phyloP scores from a whole-genome alignment of 2,797 vertebrate species.

The Neosalanx taihuensis region DNA sequence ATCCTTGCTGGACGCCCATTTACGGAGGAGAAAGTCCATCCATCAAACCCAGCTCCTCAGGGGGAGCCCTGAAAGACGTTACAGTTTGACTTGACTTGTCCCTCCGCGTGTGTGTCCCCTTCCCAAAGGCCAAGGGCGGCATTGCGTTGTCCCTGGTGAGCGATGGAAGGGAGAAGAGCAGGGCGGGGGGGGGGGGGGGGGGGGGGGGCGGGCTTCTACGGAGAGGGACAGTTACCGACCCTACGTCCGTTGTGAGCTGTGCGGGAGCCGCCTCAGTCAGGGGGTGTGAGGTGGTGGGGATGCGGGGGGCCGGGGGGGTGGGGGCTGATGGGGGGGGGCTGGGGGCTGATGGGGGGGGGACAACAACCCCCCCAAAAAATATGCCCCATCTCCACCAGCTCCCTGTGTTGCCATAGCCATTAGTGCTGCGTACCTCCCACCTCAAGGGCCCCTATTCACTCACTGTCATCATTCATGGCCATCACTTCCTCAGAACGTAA shows the following conservation, averaged over 20 bases:
- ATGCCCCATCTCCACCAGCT: slow-evolving; percentile 70
- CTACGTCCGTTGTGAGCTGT: slow-evolving; percentile 64
- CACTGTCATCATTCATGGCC: slow-evolving; percentile 82
- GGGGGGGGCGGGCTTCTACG: slow-evolving; percentile 38
- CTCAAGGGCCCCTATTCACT: slow-evolving; percentile 78
- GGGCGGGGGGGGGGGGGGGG: slow-evolving; percentile 46
- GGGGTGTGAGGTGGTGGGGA: slow-evolving; percentile 55
- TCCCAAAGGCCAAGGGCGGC: slow-evolving; percentile 51
- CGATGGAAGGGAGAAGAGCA: slow-evolving; percentile 13
- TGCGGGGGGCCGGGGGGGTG: slow-evolving; percentile 42
- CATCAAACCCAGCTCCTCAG: slow-evolving; percentile 57
- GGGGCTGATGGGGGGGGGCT: slow-evolving; percentile 60
- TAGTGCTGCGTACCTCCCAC: slow-evolving; percentile 78
- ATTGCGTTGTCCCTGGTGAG: slow-evolving; percentile 51
- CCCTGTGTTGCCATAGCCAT: slow-evolving; percentile 64
- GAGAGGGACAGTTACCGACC: slow-evolving; percentile 37
- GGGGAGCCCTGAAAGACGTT: slow-evolving; percentile 55
- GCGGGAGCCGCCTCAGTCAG: slow-evolving; percentile 31
- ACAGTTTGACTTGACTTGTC: slow-evolving; percentile 65
- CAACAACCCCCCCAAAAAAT: slow-evolving; percentile 25
- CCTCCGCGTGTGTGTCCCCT: slow-evolving; percentile 22
- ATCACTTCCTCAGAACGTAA: slow-evolving; percentile 88
- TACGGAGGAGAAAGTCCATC: slow-evolving; percentile 63
- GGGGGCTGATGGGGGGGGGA: slow-evolving; percentile 58
- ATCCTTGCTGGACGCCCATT: slow-evolving; percentile 51